These are phyloP conservation scores for Colossoma macropomum DNA, from an alignment of 2,113 vertebrate species.

Conservation along the genomic window DNA sequence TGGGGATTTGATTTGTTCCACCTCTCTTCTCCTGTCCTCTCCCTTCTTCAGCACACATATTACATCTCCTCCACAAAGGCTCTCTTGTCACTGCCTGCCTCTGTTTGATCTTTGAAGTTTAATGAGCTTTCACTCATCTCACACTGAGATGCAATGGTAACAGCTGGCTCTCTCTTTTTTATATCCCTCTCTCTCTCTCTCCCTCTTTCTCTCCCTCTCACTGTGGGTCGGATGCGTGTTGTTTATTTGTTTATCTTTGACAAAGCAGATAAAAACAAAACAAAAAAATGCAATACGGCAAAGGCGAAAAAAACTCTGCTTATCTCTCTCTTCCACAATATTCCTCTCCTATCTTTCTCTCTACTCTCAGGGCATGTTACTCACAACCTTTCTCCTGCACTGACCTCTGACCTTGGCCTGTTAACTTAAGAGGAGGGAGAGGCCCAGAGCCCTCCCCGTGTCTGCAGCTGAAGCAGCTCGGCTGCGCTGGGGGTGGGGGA, in stretches of 20 bases:
- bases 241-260: conserved; percentile 31
- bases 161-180: conserved; percentile 55
- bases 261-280: conserved; percentile 21
- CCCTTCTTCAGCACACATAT: conserved; percentile 31
- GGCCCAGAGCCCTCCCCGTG: conserved; percentile 58
- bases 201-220: conserved; percentile 21
- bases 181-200: conserved; percentile 8
- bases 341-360: not conserved
- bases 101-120: conserved; percentile 61
- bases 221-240: not conserved
- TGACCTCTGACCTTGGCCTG: conserved; percentile 65
- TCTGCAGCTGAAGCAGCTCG: conserved; percentile 64
- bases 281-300: conserved; percentile 15
- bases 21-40: conserved; percentile 16
- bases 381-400: conserved; percentile 56
- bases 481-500: conserved; percentile 44
- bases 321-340: not conserved
- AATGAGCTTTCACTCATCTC: conserved; percentile 60
- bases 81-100: conserved; percentile 48
- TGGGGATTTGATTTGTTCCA: conserved; percentile 26
- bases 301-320: not conserved
- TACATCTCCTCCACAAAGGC: conserved; percentile 54
- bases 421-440: conserved; percentile 66
- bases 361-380: conserved; percentile 39
- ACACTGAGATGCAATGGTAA: conserved; percentile 59